Evolutionary conservation across 2,888 invertebrate species (phyloP).

Genomic region (Lycophotia porphyrea): DNA sequence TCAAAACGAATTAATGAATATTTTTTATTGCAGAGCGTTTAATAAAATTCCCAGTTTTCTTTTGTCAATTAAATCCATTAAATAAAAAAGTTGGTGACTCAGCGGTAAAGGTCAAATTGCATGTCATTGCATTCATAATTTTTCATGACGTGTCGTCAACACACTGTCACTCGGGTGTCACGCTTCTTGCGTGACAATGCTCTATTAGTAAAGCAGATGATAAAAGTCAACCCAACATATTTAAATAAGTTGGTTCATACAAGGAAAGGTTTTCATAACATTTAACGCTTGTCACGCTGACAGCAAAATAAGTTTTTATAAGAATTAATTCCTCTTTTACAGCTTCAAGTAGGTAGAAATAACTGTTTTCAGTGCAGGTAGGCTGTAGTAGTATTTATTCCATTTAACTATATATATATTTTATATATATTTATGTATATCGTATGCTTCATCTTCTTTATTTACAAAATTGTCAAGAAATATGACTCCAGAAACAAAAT

Average conservation of each 20-base stretch:
- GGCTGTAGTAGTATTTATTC: neutral
- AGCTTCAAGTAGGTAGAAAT: neutral
- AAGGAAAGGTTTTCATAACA: conserved; percentile 9
- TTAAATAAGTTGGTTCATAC: conserved; percentile 20
- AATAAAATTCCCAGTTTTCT: neutral
- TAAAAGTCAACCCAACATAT: conserved; percentile 6
- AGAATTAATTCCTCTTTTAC: neutral
- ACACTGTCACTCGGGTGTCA: conserved; percentile 24
- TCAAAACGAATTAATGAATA: neutral
- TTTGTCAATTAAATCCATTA: neutral
- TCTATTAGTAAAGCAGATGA: conserved; percentile 25
- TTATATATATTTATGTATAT: no score
- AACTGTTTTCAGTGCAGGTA: neutral
- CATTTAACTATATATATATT: no score
- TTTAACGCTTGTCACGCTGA: conserved; percentile 1
- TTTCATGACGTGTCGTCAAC: conserved; percentile 13
- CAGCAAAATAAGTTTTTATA: neutral
- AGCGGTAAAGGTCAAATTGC: conserved; percentile 7
- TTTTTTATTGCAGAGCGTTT: no score
- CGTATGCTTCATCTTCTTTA: neutral
- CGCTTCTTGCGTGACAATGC: conserved; percentile 25
- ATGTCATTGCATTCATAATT: conserved; percentile 14
- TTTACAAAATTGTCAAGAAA: neutral
- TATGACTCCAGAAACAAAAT: neutral
- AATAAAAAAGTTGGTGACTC: conserved; percentile 13